Conservation (phyloP, 2,113 vertebrate genomes). For the Beaufortia kweichowensis region DNA sequence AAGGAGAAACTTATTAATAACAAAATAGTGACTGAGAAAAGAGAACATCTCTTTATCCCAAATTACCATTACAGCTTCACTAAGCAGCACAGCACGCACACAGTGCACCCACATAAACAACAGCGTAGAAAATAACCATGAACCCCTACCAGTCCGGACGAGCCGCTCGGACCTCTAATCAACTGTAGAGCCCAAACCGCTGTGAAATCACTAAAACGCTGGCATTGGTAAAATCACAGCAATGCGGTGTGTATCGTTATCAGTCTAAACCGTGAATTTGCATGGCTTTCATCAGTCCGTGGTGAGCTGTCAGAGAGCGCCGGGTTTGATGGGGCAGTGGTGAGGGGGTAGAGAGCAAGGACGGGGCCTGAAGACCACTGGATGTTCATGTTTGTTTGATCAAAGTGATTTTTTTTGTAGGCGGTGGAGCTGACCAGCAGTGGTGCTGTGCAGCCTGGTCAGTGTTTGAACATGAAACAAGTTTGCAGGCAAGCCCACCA, state of each 20-base stretch:
- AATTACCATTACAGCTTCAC: neutral
- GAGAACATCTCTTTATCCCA: neutral
- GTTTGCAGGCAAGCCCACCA: constrained; percentile 39
- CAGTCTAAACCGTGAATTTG: constrained; percentile 74
- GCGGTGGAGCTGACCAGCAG: constrained; percentile 68
- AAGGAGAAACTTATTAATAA: neutral
- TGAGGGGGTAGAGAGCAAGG: constrained; percentile 31
- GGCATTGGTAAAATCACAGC: constrained; percentile 28
- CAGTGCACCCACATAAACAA: neutral
- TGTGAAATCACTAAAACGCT: neutral
- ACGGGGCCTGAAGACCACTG: constrained; percentile 65
- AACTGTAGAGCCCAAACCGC: constrained; percentile 23
- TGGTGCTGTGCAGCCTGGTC: constrained; percentile 69
- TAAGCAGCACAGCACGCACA: constrained; percentile 8
- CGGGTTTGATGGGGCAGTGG: constrained; percentile 66
- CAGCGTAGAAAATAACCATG: constrained; percentile 18
- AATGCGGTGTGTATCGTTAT: constrained; percentile 56
- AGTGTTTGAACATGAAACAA: constrained; percentile 67
- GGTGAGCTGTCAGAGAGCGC: constrained; percentile 67
- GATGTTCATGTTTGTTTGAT: constrained; percentile 79
- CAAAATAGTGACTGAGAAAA: neutral
- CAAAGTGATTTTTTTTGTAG: constrained; percentile 72
- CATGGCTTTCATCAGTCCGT: constrained; percentile 75
- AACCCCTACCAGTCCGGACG: constrained; percentile 20
- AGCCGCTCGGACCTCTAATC: constrained; percentile 39